Conservation (phyloP, 2,113 vertebrate species). For the Monarcha castaneiventris region DNA sequence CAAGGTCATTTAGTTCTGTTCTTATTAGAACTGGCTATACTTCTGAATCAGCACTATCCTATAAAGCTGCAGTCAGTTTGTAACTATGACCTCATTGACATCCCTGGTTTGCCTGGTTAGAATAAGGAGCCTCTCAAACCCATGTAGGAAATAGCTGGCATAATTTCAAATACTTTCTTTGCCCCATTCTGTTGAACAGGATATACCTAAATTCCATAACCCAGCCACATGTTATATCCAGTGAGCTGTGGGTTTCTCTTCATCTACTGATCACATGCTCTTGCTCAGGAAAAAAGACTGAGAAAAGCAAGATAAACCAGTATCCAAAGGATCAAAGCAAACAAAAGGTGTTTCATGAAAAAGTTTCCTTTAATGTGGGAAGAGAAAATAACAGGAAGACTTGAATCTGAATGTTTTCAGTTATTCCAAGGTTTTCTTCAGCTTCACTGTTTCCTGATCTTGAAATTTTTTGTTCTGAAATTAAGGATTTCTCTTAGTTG, state of each 20-base stretch:
- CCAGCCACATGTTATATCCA: not conserved
- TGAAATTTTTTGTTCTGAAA: not conserved
- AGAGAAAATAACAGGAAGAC: not conserved
- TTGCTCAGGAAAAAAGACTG: not conserved
- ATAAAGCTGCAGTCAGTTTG: not conserved
- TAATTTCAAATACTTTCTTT: not conserved
- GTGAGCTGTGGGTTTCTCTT: not conserved
- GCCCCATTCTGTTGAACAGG: not conserved
- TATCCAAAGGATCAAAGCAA: not conserved
- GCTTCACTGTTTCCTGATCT: not conserved
- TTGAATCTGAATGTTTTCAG: not conserved
- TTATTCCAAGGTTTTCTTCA: not conserved
- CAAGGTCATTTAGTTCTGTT: not conserved
- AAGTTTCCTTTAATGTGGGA: not conserved
- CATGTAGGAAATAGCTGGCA: not conserved
- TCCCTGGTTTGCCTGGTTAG: not conserved
- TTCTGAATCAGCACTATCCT: not conserved
- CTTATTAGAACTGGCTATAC: not conserved
- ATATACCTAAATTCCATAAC: not conserved
- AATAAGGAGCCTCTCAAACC: not conserved
- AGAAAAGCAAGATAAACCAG: not conserved
- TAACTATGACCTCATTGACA: not conserved
- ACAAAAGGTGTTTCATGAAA: not conserved
- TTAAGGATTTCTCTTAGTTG: not conserved
- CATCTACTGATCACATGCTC: not conserved